Evolutionary conservation across 2,888 invertebrate species (phyloP).

Genomic region (Fabriciana adippe): DNA sequence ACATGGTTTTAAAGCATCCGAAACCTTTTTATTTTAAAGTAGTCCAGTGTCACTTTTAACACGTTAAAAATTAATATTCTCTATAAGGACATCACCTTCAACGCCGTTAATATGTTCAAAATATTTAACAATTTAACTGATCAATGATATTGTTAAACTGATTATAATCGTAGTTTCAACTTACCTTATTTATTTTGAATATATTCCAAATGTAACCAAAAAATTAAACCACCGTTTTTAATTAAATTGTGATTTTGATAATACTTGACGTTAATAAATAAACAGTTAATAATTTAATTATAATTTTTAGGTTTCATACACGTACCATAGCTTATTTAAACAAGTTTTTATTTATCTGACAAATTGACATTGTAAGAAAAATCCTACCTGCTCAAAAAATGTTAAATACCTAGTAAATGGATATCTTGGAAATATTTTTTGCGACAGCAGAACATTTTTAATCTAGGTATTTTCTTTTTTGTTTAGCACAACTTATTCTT

Average conservation of each 20-base stretch:
- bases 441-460: no score
- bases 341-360: no score
- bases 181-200: neutral
- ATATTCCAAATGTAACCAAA: neutral
- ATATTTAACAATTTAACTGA: constrained; percentile 6
- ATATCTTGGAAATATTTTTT: no score
- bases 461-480: no score
- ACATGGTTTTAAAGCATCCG: neutral
- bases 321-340: no score
- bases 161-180: neutral
- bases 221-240: neutral
- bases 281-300: no score
- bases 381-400: no score
- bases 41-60: constrained; percentile 1
- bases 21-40: neutral
- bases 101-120: neutral
- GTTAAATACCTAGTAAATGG: no score
- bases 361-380: no score
- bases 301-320: no score
- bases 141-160: constrained; percentile 12
- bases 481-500: no score
- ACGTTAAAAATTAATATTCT: neutral
- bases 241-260: neutral
- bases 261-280: no score
- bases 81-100: constrained; percentile 1